A percentile compares a stretch with the other conserved stretches of the same genome.
phyloP scores from a whole-genome alignment of 2,797 vertebrate genomes.

The Pangasius mekongensis region DNA sequence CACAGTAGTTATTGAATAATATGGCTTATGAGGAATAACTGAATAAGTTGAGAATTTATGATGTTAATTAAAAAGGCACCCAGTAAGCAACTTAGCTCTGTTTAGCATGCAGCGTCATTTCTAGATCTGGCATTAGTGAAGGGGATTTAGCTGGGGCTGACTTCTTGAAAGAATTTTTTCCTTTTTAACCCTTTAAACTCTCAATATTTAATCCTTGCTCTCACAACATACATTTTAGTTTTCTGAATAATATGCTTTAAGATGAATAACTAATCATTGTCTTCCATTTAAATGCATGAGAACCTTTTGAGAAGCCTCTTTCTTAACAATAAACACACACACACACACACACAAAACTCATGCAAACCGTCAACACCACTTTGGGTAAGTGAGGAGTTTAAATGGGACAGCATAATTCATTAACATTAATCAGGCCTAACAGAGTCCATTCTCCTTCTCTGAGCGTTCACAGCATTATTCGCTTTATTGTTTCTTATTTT shows the following conservation, averaged over 20 bases:
- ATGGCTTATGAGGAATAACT: constrained; percentile 9
- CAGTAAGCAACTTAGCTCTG: background rate
- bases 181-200: background rate
- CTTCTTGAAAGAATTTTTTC: background rate
- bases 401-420: constrained; percentile 47
- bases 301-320: constrained; percentile 49
- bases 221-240: background rate
- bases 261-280: constrained; percentile 56
- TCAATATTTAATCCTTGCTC: background rate
- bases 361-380: constrained; percentile 14
- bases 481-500: constrained; percentile 45
- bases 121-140: background rate
- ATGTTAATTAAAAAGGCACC: constrained; percentile 25
- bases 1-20: background rate
- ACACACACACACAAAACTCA: constrained; percentile 3
- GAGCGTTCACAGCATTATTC: constrained; percentile 25
- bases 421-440: constrained; percentile 55
- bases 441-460: constrained; percentile 44
- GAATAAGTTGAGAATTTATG: background rate
- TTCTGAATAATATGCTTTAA: background rate
- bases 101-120: background rate
- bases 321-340: constrained; percentile 21
- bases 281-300: constrained; percentile 68
- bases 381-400: constrained; percentile 62
- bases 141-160: background rate